Evolutionary conservation across 1,140 invertebrate species (phyloP).

Genomic region (Bathynomus jamesi): DNA sequence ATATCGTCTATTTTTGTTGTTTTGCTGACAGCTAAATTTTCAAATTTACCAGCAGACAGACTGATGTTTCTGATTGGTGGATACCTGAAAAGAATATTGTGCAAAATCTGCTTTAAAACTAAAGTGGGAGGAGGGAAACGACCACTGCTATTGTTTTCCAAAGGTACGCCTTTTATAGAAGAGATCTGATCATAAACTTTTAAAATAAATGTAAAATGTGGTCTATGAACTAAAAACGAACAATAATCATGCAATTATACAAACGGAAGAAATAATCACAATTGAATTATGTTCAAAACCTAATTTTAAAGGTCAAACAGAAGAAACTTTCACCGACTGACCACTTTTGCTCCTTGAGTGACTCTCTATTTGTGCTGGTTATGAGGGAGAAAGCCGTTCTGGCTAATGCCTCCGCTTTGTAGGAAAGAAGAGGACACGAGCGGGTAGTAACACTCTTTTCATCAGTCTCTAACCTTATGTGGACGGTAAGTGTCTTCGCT

Average conservation of each 20-base stretch:
- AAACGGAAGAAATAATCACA: no score
- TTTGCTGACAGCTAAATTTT: not conserved
- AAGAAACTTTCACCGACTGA: no score
- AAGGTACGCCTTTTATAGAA: no score
- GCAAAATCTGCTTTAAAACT: not conserved
- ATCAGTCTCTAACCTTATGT: slow-evolving; percentile 37
- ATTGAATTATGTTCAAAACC: no score
- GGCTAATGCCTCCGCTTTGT: slow-evolving; percentile 44
- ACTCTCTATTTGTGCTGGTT: slow-evolving; percentile 53
- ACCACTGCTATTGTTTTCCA: not conserved
- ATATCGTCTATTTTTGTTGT: not conserved
- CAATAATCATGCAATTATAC: no score
- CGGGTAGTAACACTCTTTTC: slow-evolving; percentile 38
- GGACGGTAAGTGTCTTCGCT: slow-evolving; percentile 43
- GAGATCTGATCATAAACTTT: no score
- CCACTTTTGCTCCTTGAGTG: not conserved
- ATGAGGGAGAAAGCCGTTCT: slow-evolving; percentile 54
- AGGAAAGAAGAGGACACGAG: slow-evolving; percentile 42
- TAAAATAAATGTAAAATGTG: no score
- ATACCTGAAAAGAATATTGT: not conserved
- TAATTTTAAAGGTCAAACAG: no score
- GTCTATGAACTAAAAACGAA: no score
- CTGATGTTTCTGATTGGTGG: not conserved
- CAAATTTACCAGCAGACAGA: not conserved
- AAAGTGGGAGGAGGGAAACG: not conserved